Base-by-base conservation (phyloP, 64 coral and sea anemone species). In the Platygyra sinensis region DNA sequence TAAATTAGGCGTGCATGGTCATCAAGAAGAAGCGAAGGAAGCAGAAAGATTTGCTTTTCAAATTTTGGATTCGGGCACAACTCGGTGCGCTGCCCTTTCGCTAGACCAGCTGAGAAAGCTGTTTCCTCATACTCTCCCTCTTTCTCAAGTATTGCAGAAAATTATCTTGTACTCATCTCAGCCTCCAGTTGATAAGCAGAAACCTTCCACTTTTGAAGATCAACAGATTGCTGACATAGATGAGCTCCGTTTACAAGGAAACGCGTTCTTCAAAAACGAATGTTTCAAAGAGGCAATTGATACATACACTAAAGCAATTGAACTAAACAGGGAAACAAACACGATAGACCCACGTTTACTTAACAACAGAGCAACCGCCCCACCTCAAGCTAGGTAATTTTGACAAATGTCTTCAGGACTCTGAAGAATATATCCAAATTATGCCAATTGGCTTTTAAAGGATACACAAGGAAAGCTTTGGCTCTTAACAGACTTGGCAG, bases 361-460 rank as follows among this genome's bases (percentile, higher is more conserved):
- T 20, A 49, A 73, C 57, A 91, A 91, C 63, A 72, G 90, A 51
- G 90, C 90, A 73, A 84, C 85, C 30, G 85, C n/a, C 82, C 25
- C 60, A 92, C 72, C 90, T 87, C 2, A 80, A 87, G 71, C 29
- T n/a, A n/a, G n/a, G n/a, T 67, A 92, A 87, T 29, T 75, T 78
- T 46, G 62, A 67, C 73, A 8, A 92, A 36, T 84, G 82, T 59
- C 24, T 80, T 77, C 49, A 76, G 59, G 90, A 92, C 87, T 52
- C 90, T 20, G 52, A 72, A 14, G 62, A 80, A 50, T 92, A 86
- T 54, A 77, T 92, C 4, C 80, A n/a, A 0, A 52, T 72, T n/a
- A 18, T 62, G 24, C 90, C 90, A 10, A 49, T 29, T 92, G 90
- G 90, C n/a, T n/a, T n/a, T n/a, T n/a, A 92, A 87, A 64, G 90